Conservation (phyloP, 2,888 invertebrate species). For the Melanargia galathea region DNA sequence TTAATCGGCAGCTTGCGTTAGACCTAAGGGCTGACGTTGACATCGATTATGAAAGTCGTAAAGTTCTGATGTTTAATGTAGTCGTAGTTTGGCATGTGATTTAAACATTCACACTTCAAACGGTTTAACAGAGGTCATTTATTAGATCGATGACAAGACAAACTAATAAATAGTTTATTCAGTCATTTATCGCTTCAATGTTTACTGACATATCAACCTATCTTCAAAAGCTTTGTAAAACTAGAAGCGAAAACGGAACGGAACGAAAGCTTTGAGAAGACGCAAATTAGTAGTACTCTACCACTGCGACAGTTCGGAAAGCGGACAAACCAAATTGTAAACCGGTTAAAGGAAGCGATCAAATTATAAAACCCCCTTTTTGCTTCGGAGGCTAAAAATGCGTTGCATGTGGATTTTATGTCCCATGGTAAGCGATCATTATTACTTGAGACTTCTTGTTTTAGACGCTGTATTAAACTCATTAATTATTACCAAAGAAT, state of each 20-base stretch:
- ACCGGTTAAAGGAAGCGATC: too few relatives aligned
- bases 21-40: constrained; percentile 52
- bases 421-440: too few relatives aligned
- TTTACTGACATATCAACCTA: constrained; percentile 24
- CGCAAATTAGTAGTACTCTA: too few relatives aligned
- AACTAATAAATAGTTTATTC: constrained; percentile 9
- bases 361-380: too few relatives aligned
- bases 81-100: constrained; percentile 18
- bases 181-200: background rate
- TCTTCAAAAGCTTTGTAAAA: background rate
- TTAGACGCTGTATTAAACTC: too few relatives aligned
- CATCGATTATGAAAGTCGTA: constrained; percentile 47
- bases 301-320: too few relatives aligned
- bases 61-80: constrained; percentile 22
- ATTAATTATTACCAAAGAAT: too few relatives aligned
- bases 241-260: background rate
- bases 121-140: constrained; percentile 24
- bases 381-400: too few relatives aligned
- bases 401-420: too few relatives aligned
- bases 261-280: too few relatives aligned
- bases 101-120: constrained; percentile 29
- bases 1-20: background rate
- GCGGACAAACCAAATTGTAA: too few relatives aligned
- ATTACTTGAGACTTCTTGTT: too few relatives aligned
- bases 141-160: constrained; percentile 17